Percentiles rank a stretch among this genome's conserved stretches.
phyloP scores from a whole-genome alignment of 2,113 vertebrate genomes.

The Dasyornis broadbenti region DNA sequence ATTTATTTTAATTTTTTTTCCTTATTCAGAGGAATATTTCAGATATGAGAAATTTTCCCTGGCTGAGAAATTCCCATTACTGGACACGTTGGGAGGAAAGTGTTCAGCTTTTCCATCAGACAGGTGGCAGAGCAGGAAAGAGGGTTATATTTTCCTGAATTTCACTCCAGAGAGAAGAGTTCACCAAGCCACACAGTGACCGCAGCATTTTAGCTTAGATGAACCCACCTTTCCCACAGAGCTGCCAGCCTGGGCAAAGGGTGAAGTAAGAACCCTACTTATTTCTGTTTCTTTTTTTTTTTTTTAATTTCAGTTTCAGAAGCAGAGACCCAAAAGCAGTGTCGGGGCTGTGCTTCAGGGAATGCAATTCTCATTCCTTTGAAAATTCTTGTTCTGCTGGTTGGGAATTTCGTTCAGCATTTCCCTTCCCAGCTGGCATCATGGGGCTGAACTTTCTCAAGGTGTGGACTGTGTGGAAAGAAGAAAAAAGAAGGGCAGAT shows the following conservation, averaged over 20 bases:
- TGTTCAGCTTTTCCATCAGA: background rate
- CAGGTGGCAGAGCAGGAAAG: background rate
- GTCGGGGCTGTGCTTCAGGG: background rate
- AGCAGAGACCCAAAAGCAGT: background rate
- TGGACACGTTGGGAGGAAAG: background rate
- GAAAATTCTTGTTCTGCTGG: constrained; percentile 31
- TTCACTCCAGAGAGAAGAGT: background rate
- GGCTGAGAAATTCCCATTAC: background rate
- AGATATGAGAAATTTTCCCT: background rate
- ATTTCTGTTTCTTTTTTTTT: background rate
- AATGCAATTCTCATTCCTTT: constrained; percentile 10
- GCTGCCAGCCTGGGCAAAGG: background rate
- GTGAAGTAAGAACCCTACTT: background rate
- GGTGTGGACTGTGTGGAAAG: background rate
- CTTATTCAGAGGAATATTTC: background rate
- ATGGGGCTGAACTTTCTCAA: constrained; percentile 28
- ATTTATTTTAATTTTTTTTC: background rate
- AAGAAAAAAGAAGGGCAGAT: background rate
- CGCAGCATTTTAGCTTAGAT: background rate
- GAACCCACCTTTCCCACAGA: background rate
- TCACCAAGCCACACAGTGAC: background rate
- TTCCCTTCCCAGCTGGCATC: background rate
- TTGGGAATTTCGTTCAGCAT: constrained; percentile 15
- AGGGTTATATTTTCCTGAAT: background rate
- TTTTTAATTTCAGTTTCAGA: background rate